Percentiles rank a stretch among this genome's conserved stretches.
These are phyloP conservation scores for Holcopasites calliopsidis DNA, from an alignment of 1,140 invertebrate genomes.

Conservation along the genomic window DNA sequence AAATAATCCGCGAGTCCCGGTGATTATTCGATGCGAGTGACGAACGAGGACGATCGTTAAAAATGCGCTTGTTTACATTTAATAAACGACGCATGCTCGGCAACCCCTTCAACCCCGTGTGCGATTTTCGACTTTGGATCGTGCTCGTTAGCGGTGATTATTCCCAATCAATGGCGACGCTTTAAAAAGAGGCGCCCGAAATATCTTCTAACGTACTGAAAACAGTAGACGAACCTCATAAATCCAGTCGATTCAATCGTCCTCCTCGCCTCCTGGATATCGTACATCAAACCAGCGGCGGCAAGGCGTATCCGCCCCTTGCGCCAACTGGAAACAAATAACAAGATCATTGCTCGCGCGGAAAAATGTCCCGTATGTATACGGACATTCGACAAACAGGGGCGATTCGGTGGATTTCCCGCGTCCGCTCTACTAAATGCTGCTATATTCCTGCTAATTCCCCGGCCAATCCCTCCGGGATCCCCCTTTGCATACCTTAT, in stretches of 20 bases:
- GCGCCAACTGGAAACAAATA: slow-evolving; percentile 68
- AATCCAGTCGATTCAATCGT: background rate
- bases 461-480: slow-evolving; percentile 67
- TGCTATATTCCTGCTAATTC: slow-evolving; percentile 73
- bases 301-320: too few relatives aligned
- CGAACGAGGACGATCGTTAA: slow-evolving; percentile 46
- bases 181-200: background rate
- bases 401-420: slow-evolving; percentile 52
- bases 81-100: slow-evolving; percentile 59
- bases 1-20: slow-evolving; percentile 55
- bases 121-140: slow-evolving; percentile 49
- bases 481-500: slow-evolving; percentile 59
- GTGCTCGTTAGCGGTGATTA: slow-evolving; percentile 55
- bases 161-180: slow-evolving; percentile 48
- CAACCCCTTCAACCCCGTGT: background rate
- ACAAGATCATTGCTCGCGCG: slow-evolving; percentile 66
- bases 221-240: background rate
- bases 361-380: slow-evolving; percentile 63
- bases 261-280: background rate
- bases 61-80: slow-evolving; percentile 62
- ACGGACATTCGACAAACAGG: slow-evolving; percentile 33
- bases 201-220: background rate
- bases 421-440: slow-evolving; percentile 67
- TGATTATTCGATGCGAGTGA: slow-evolving; percentile 55
- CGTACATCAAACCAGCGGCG: background rate